Percentiles rank a stretch among this genome's conserved stretches.
Conservation (phyloP, 2,797 vertebrate genomes). For the Macrochelys suwanniensis region DNA sequence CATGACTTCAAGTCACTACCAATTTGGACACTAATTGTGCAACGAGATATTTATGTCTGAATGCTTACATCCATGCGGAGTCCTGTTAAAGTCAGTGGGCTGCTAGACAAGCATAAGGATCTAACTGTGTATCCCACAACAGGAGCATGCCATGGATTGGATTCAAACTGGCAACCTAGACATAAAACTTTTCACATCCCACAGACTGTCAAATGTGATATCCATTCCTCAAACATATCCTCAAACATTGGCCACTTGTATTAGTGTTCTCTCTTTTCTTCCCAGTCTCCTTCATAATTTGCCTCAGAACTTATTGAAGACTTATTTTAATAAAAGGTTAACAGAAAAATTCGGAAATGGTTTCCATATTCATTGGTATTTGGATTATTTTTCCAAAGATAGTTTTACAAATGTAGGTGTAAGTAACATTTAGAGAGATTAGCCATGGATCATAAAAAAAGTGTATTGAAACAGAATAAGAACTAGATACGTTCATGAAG, state of each 20-base stretch:
- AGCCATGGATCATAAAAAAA: conserved; percentile 9
- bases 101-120: background rate
- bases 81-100: fast-evolving
- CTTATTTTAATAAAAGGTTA: background rate
- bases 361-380: background rate
- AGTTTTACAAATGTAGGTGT: conserved; percentile 28
- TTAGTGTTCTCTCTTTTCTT: background rate
- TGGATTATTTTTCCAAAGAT: conserved; percentile 4
- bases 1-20: background rate
- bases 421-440: conserved; percentile 1
- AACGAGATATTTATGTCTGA: background rate
- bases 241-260: background rate
- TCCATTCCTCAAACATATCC: background rate
- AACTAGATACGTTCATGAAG: no score
- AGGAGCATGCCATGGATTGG: background rate
- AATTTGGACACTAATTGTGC: background rate
- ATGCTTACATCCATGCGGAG: background rate
- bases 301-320: background rate
- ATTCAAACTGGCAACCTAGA: background rate
- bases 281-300: background rate
- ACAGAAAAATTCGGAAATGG: background rate
- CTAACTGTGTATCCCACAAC: background rate
- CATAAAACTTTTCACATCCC: background rate
- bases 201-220: background rate
- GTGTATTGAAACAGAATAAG: background rate